Evolutionary conservation across 2,888 invertebrate species (phyloP).

Genomic region (Malthinus flaveolus): DNA sequence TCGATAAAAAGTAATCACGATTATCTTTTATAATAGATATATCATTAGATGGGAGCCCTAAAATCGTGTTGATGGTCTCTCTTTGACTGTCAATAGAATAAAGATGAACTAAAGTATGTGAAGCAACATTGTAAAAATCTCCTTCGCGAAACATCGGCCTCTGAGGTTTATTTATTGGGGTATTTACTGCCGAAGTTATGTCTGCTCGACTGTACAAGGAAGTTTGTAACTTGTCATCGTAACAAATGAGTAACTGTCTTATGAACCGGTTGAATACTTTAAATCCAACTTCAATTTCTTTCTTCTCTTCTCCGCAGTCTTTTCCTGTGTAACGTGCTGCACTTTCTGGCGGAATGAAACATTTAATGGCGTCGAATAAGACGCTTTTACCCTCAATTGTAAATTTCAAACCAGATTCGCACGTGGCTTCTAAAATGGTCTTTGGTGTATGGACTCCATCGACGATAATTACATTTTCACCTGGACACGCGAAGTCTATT

Average conservation of each 20-base stretch:
- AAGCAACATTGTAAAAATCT: conserved; percentile 54
- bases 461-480: background rate
- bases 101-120: conserved; percentile 38
- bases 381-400: background rate
- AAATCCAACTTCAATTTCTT: conserved; percentile 58
- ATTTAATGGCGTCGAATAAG: conserved; percentile 49
- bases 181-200: conserved; percentile 55
- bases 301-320: conserved; percentile 52
- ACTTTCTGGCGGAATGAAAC: conserved; percentile 51
- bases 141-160: conserved; percentile 57
- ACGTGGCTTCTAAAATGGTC: background rate
- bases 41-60: conserved; percentile 38
- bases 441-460: background rate
- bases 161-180: conserved; percentile 56
- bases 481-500: background rate
- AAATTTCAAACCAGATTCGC: background rate
- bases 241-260: conserved; percentile 59
- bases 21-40: conserved; percentile 55
- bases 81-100: conserved; percentile 45
- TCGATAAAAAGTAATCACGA: conserved; percentile 55
- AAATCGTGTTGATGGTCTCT: conserved; percentile 41
- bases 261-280: conserved; percentile 55
- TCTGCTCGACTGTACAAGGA: conserved; percentile 60
- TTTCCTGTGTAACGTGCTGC: conserved; percentile 52
- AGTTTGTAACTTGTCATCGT: conserved; percentile 56